Base-by-base conservation (phyloP, 2,888 invertebrate genomes). In the Drosophila picticornis region DNA sequence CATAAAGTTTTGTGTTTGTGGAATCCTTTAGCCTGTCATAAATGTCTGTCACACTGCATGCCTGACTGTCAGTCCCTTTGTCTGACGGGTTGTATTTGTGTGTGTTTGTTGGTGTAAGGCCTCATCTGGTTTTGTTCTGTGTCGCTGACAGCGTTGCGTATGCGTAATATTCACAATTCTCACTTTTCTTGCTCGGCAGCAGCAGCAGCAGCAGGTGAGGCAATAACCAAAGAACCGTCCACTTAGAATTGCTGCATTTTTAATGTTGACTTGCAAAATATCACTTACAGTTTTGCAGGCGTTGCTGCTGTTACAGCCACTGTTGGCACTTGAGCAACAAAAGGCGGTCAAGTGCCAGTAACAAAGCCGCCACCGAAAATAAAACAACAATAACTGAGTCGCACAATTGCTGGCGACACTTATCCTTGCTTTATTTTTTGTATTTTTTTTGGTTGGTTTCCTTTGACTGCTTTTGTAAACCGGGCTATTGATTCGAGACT, bases 201-300 rank as follows among this genome's bases (percentile, higher is more conserved):
- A 58, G 56, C 59, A 71, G 57, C 22, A 46, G 46, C 40, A 55
- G 56, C 59, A 71, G 64, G 58, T 66, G 53, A 58, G 59, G 69
- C 64, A 72, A 85, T 88, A 73, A 72, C 48, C 62, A 75, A 58
- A 53, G 62, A 46, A 62, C 50, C 40, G 27, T 10, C 67, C 80
- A 86, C 88, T 88, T 79, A 86, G 63, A 38, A 60, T 73, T 59
- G 57, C 72, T 90, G 69, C 64, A 88, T 87, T 80, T 84, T 87
- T 90, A 87, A 87, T 83, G 63, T 56, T 55, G 61, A 75, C 53
- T 72, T 77, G 63, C 70, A 69, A 72, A 72, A 75, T 65, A 59
- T 55, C 36, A 36, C 74, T 67, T 80, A 62, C 75, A 81, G 64
- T 71, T 72, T 75, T 55, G 19, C 38, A 34, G 43, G 7, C 1